These are phyloP conservation scores for Dissostichus mawsoni DNA, from an alignment of 2,113 vertebrate genomes.

Conservation along the genomic window DNA sequence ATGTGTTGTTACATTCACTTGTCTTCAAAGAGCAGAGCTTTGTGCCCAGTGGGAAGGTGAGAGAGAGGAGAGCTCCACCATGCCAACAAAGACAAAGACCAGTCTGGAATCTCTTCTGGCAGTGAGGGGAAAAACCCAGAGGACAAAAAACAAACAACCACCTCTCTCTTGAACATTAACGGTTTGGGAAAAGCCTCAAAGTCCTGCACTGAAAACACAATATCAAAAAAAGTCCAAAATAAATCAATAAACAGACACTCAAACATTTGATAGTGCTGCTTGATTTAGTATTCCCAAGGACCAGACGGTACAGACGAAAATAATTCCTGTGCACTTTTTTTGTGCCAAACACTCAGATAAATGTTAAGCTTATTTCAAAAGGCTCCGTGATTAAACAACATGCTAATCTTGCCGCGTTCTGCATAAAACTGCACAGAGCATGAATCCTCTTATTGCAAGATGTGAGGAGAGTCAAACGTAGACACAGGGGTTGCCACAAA, in stretches of 20 bases:
- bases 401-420: conserved; percentile 67
- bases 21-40: conserved; percentile 65
- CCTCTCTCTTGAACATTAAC: conserved; percentile 36
- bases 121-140: conserved; percentile 44
- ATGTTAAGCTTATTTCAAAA: conserved; percentile 73
- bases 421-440: conserved; percentile 60
- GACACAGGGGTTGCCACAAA: conserved; percentile 20
- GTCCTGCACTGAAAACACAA: conserved; percentile 29
- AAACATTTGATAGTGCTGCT: conserved; percentile 38
- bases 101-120: conserved; percentile 58
- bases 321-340: conserved; percentile 31
- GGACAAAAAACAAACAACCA: conserved; percentile 46
- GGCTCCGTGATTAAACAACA: conserved; percentile 69
- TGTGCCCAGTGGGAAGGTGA: conserved; percentile 63
- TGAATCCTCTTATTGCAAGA: conserved; percentile 63
- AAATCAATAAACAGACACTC: conserved; percentile 63
- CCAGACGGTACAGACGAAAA: conserved; percentile 25
- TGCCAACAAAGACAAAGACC: conserved; percentile 62
- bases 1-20: conserved; percentile 61
- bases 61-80: conserved; percentile 53
- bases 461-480: conserved; percentile 13
- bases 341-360: conserved; percentile 40
- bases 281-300: conserved; percentile 49
- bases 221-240: conserved; percentile 51
- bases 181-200: conserved; percentile 52